Percentiles rank a stretch among this genome's conserved stretches.
Evolutionary conservation across 2,113 vertebrate genomes (phyloP).

Genomic region (Scomber japonicus): DNA sequence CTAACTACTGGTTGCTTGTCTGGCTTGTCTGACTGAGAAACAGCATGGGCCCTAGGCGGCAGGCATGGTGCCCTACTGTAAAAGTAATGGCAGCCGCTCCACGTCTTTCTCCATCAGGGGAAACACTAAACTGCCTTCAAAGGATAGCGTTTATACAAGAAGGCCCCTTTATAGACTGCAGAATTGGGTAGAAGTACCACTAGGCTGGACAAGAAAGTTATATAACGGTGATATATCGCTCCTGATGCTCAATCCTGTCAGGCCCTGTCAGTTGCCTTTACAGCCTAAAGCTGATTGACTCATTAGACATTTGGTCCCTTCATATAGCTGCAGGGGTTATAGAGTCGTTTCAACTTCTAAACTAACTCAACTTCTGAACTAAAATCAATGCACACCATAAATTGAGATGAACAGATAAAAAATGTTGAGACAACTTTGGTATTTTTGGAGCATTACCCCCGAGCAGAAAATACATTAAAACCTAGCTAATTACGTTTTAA

Average conservation of each 20-base stretch:
- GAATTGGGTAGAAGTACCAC: slow-evolving; percentile 43
- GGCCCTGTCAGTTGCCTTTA: slow-evolving; percentile 24
- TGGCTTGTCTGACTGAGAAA: slow-evolving; percentile 31
- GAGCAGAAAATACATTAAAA: no score
- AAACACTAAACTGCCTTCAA: slow-evolving; percentile 55
- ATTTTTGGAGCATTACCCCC: no score
- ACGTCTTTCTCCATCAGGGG: slow-evolving; percentile 17
- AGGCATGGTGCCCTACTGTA: slow-evolving; percentile 17
- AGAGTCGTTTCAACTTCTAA: neutral
- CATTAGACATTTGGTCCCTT: slow-evolving; percentile 23
- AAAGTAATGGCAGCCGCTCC: slow-evolving; percentile 26
- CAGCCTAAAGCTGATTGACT: slow-evolving; percentile 41
- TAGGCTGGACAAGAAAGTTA: neutral
- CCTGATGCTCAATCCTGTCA: slow-evolving; percentile 21
- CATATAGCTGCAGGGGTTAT: slow-evolving; percentile 11
- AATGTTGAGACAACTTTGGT: no score
- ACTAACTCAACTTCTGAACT: neutral
- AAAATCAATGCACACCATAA: neutral
- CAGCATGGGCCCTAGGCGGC: slow-evolving; percentile 8
- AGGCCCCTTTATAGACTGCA: slow-evolving; percentile 35
- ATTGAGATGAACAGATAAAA: no score
- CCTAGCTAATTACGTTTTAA: no score
- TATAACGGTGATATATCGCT: slow-evolving; percentile 13
- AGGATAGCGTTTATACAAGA: slow-evolving; percentile 46
- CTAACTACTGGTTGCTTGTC: slow-evolving; percentile 31